A percentile compares a stretch with the other conserved stretches of the same genome.
These are phyloP conservation scores for Cryptophagus acutangulus DNA, from an alignment of 2,888 invertebrate species.

Conservation along the genomic window DNA sequence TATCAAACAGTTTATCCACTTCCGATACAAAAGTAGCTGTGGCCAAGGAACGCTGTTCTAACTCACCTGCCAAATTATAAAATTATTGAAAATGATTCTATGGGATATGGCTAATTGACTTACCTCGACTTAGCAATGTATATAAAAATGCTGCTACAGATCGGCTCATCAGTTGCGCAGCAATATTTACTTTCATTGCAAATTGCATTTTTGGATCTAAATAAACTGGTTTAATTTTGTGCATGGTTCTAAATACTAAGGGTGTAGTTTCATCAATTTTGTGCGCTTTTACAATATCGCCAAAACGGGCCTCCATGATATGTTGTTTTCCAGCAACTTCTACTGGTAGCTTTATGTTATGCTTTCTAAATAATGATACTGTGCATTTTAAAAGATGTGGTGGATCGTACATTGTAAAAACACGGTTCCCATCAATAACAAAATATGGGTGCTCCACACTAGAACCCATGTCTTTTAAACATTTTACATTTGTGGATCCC, in stretches of 20 bases:
- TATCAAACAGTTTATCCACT: conserved; percentile 15
- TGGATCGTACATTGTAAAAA: conserved; percentile 2
- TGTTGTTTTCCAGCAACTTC: no score
- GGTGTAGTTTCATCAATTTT: conserved; percentile 16
- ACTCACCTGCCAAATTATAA: conserved; percentile 9
- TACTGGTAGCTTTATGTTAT: no score
- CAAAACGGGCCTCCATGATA: conserved; percentile 7
- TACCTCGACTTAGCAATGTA: conserved; percentile 5
- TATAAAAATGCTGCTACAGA: conserved; percentile 10
- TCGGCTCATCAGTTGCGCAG: conserved; percentile 17
- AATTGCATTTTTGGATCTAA: conserved; percentile 18
- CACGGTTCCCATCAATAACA: not conserved
- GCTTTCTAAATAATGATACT: conserved; percentile 1
- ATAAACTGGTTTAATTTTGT: conserved; percentile 20
- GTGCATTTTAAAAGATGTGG: conserved; percentile 3
- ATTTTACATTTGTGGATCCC: conserved; percentile 10
- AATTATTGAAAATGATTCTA: not conserved
- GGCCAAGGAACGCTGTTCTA: conserved; percentile 9
- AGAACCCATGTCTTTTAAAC: conserved; percentile 7
- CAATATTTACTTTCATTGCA: conserved; percentile 27
- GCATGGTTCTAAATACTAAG: conserved; percentile 16
- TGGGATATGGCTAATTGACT: conserved; percentile 4
- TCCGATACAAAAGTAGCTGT: conserved; percentile 14
- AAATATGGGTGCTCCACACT: not conserved
- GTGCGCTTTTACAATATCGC: conserved; percentile 13